A percentile compares a stretch with the other conserved stretches of the same genome.
Conservation (phyloP, 2,797 vertebrate species). For the Thalassophryne amazonica region DNA sequence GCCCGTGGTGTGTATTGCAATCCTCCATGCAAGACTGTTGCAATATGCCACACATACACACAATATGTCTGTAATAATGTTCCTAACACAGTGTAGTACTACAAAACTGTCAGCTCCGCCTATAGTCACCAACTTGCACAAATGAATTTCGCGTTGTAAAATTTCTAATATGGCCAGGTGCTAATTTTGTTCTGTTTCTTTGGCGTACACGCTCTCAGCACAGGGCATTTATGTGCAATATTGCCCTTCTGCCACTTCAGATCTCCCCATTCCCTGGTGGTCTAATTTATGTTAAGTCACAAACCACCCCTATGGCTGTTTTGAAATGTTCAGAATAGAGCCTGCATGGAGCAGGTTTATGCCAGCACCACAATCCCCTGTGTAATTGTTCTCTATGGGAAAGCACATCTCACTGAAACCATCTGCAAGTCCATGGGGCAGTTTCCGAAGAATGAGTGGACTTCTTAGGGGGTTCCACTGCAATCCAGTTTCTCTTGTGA, state of each 20-base stretch:
- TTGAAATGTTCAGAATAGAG: conserved; percentile 81
- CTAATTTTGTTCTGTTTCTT: conserved; percentile 41
- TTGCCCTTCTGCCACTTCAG: conserved; percentile 78
- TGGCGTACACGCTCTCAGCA: conserved; percentile 49
- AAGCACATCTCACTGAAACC: conserved; percentile 81
- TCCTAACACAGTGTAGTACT: too few species aligned
- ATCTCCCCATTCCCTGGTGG: conserved; percentile 83
- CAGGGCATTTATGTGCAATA: conserved; percentile 71
- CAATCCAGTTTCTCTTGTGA: conserved; percentile 81
- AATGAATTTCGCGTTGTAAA: too few species aligned
- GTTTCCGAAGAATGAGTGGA: conserved; percentile 80
- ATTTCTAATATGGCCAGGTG: too few species aligned
- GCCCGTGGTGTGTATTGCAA: too few species aligned
- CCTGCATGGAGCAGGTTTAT: conserved; percentile 75
- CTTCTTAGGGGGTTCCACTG: conserved; percentile 78
- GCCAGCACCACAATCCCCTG: conserved; percentile 78
- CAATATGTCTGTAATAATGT: conserved; percentile 10
- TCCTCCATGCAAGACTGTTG: too few species aligned
- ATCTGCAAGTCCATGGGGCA: conserved; percentile 85
- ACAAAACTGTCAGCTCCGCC: too few species aligned
- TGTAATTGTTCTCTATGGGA: conserved; percentile 85
- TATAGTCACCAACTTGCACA: too few species aligned
- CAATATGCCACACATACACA: too few species aligned
- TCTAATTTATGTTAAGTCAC: conserved; percentile 90
- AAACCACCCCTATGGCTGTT: conserved; percentile 85